These are phyloP conservation scores for Sepiola atlantica DNA, from an alignment of 2,888 invertebrate species.

Conservation along the genomic window DNA sequence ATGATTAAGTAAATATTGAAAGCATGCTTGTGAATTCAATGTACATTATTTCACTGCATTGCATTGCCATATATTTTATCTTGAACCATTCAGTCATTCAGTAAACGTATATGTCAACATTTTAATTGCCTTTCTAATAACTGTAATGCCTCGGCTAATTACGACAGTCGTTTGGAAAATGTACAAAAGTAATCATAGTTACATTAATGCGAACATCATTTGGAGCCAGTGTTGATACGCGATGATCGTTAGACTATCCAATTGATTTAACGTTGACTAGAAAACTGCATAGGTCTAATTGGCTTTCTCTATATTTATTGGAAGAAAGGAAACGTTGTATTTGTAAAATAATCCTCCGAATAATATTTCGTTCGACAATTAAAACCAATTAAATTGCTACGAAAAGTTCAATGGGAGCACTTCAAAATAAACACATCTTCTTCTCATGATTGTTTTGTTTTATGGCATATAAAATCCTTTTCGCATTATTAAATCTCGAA, in stretches of 20 bases:
- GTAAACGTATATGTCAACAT: too few species aligned
- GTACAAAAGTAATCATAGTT: not conserved
- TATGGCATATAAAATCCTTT: not conserved
- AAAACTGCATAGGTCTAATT: not conserved
- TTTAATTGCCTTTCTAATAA: too few species aligned
- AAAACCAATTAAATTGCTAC: not conserved
- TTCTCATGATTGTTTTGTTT: too few species aligned
- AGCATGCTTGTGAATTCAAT: too few species aligned
- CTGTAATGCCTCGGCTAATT: too few species aligned
- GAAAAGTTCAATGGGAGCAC: not conserved
- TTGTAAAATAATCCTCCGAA: not conserved
- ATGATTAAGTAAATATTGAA: too few species aligned
- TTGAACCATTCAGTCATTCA: too few species aligned
- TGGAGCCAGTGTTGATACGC: not conserved
- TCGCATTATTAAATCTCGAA: not conserved
- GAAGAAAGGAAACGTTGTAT: not conserved
- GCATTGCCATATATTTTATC: too few species aligned
- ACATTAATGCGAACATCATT: not conserved
- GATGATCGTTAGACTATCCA: not conserved
- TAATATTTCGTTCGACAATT: not conserved
- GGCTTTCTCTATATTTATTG: not conserved
- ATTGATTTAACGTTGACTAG: not conserved
- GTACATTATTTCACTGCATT: too few species aligned
- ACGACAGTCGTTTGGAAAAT: not conserved
- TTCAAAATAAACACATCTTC: not conserved